Evolutionary conservation across 2,113 vertebrate genomes (phyloP).

Genomic region (Amblyornis subalaris): DNA sequence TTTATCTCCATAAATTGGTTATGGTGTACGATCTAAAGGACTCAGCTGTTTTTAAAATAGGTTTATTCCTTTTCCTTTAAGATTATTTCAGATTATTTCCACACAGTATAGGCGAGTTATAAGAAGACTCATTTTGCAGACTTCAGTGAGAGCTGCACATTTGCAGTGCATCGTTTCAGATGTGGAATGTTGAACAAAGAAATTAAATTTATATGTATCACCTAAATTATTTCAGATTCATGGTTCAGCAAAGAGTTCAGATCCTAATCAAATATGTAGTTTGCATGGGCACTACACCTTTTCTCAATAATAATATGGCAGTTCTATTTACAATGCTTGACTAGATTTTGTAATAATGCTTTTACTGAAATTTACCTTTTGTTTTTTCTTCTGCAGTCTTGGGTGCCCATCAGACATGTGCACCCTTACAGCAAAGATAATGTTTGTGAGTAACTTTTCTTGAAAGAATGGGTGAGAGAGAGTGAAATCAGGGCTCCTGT

Average conservation of each 20-base stretch:
- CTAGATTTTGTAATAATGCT: constrained; percentile 57
- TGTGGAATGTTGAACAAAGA: constrained; percentile 77
- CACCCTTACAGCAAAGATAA: background rate
- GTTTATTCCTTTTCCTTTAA: constrained; percentile 73
- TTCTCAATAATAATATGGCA: constrained; percentile 70
- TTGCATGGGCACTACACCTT: constrained; percentile 69
- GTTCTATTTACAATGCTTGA: constrained; percentile 73
- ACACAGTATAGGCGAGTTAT: constrained; percentile 70
- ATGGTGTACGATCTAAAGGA: constrained; percentile 76
- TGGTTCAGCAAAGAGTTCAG: constrained; percentile 78
- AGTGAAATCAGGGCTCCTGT: background rate
- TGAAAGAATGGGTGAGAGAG: background rate
- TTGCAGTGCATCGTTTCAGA: constrained; percentile 68
- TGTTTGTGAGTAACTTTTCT: background rate
- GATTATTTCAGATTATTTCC: constrained; percentile 77
- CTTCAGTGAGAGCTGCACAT: constrained; percentile 58
- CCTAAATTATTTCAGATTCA: constrained; percentile 80
- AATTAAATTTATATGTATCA: constrained; percentile 81
- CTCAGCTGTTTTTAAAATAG: constrained; percentile 80
- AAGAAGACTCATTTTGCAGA: constrained; percentile 73
- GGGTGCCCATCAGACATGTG: background rate
- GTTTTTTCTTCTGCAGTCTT: constrained; percentile 9
- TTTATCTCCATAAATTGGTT: constrained; percentile 80
- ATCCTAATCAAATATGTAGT: constrained; percentile 79
- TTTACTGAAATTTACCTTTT: constrained; percentile 61